A percentile compares a stretch with the other conserved stretches of the same genome.
These are phyloP conservation scores for Cerceris ruficornis DNA, from an alignment of 2,888 invertebrate species.

Conservation along the genomic window DNA sequence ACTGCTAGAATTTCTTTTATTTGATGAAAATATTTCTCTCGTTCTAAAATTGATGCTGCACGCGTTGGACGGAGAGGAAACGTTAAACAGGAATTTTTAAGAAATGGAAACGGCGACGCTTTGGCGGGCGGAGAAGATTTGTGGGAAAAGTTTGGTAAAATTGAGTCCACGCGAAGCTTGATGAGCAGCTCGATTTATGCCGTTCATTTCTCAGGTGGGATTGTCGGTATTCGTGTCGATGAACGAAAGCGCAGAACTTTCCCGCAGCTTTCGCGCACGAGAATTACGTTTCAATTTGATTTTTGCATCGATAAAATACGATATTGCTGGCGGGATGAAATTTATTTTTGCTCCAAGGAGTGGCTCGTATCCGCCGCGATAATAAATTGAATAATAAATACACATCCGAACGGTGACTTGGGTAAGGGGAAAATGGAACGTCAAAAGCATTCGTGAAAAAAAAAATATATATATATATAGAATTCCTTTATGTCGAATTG, in stretches of 20 bases:
- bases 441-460: no score
- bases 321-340: neutral
- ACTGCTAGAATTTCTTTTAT: neutral
- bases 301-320: neutral
- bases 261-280: slow-evolving; percentile 15
- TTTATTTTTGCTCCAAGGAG: neutral
- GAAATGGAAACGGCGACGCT: slow-evolving; percentile 44
- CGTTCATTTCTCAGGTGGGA: slow-evolving; percentile 57
- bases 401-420: neutral
- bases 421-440: no score
- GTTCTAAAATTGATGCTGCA: slow-evolving; percentile 51
- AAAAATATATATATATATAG: no score
- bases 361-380: neutral
- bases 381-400: slow-evolving; percentile 5
- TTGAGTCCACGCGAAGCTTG: slow-evolving; percentile 52
- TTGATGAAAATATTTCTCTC: slow-evolving; percentile 25
- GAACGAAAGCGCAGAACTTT: slow-evolving; percentile 57
- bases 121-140: slow-evolving; percentile 47
- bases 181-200: slow-evolving; percentile 62
- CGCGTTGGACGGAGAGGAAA: slow-evolving; percentile 24
- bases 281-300: neutral
- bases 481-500: no score
- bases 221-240: slow-evolving; percentile 45
- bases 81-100: slow-evolving; percentile 49
- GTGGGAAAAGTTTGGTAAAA: slow-evolving; percentile 61